Evolutionary conservation across 2,113 vertebrate genomes (phyloP).

Genomic region (Helogale parvula): DNA sequence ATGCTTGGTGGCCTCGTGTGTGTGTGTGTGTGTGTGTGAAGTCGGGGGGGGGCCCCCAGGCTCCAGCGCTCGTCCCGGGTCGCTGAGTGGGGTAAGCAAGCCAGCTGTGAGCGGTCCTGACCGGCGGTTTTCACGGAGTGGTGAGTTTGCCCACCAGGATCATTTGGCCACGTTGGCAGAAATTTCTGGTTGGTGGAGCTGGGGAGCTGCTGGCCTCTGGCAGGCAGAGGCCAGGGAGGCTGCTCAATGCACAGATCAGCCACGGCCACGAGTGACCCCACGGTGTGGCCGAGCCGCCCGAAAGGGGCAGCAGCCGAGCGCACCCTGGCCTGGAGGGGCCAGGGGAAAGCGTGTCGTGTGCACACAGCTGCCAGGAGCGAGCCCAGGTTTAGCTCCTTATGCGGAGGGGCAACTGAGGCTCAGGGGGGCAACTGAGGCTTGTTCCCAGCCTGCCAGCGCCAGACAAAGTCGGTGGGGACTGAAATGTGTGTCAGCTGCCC

Average conservation of each 20-base stretch:
- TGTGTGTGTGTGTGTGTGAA: rapidly evolving
- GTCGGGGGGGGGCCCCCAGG: background rate
- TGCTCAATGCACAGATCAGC: rapidly evolving
- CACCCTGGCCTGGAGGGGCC: no score
- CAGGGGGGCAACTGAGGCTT: no score
- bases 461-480: background rate
- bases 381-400: rapidly evolving
- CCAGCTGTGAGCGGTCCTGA: rapidly evolving
- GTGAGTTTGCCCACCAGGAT: background rate
- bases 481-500: rapidly evolving
- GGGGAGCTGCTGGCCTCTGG: rapidly evolving
- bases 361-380: background rate
- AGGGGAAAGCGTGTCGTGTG: rapidly evolving
- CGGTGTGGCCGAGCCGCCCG: rapidly evolving
- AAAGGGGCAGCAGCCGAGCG: background rate
- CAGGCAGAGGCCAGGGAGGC: background rate
- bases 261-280: rapidly evolving
- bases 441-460: background rate
- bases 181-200: background rate
- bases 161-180: background rate
- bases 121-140: background rate
- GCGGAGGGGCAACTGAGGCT: background rate
- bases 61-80: background rate
- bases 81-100: background rate
- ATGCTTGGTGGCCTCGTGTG: rapidly evolving